Conservation (phyloP, 1,140 invertebrate genomes). For the Helicoverpa armigera region DNA sequence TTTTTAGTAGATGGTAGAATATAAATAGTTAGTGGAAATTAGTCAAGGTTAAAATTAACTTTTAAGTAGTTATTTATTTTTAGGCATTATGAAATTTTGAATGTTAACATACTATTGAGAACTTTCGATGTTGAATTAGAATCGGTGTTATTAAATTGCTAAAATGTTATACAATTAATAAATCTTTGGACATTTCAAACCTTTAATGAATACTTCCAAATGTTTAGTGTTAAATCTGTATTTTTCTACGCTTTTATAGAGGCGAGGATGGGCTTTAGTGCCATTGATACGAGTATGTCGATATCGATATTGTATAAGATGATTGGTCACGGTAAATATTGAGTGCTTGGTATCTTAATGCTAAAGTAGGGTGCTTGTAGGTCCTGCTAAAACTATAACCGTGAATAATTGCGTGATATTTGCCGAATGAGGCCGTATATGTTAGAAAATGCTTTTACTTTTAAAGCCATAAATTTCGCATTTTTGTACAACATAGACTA, state of each 20-base stretch:
- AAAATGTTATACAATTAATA: background rate
- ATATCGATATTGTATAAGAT: background rate
- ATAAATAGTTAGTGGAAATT: background rate
- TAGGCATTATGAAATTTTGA: too few species aligned
- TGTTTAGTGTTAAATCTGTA: conserved; percentile 10
- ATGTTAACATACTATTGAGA: background rate
- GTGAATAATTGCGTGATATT: background rate
- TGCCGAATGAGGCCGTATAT: background rate
- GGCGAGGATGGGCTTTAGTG: conserved; percentile 1
- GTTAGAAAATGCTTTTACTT: conserved; percentile 31
- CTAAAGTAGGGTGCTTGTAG: background rate
- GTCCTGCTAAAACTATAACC: background rate
- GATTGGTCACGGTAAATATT: background rate
- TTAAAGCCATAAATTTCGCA: conserved; percentile 15
- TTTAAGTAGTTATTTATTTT: background rate
- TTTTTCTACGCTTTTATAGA: conserved; percentile 22
- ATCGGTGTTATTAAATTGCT: background rate
- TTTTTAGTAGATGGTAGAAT: background rate
- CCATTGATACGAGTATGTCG: conserved; percentile 1
- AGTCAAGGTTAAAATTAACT: background rate
- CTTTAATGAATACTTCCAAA: background rate
- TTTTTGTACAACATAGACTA: conserved; percentile 39
- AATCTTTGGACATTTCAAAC: background rate
- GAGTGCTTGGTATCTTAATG: background rate
- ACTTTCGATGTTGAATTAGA: background rate